Evolutionary conservation across 2,888 invertebrate genomes (phyloP).

Genomic region (Ormyrus thymus): DNA sequence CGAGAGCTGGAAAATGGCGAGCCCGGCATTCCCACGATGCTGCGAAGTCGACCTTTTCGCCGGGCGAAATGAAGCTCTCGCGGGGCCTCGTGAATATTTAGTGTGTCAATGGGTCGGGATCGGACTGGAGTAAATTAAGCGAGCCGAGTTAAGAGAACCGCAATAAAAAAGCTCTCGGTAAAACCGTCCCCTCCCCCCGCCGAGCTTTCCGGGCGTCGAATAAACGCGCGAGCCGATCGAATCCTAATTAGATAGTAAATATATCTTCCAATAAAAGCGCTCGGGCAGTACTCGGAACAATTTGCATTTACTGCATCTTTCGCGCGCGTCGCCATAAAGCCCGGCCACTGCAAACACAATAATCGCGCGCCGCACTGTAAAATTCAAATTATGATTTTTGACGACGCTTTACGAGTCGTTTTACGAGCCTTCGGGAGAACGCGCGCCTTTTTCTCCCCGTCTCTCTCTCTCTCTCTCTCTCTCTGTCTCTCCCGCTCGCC

Average conservation of each 20-base stretch:
- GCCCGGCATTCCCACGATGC: too few species aligned
- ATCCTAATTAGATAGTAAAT: slow-evolving; percentile 47
- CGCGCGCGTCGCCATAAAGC: slow-evolving; percentile 38
- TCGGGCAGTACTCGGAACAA: slow-evolving; percentile 41
- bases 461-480: background rate
- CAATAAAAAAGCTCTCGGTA: background rate
- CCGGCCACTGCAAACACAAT: slow-evolving; percentile 53
- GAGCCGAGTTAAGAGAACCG: too few species aligned
- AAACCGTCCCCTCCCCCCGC: slow-evolving; percentile 22
- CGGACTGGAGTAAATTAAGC: too few species aligned
- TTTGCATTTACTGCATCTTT: slow-evolving; percentile 46
- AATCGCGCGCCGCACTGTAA: slow-evolving; percentile 38
- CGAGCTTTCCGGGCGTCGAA: background rate
- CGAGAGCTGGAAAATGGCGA: too few species aligned
- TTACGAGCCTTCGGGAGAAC: slow-evolving; percentile 44
- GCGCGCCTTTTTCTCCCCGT: background rate
- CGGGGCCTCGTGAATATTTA: too few species aligned
- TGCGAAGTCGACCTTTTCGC: too few species aligned
- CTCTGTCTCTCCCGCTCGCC: background rate
- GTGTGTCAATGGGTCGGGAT: too few species aligned
- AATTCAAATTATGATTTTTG: slow-evolving; percentile 55
- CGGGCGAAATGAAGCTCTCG: too few species aligned
- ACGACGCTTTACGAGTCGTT: slow-evolving; percentile 46
- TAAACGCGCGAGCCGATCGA: slow-evolving; percentile 38
- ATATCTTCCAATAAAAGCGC: slow-evolving; percentile 39